Conservation (phyloP, 2,888 invertebrate species). For the Troglohyphantes excavatus region DNA sequence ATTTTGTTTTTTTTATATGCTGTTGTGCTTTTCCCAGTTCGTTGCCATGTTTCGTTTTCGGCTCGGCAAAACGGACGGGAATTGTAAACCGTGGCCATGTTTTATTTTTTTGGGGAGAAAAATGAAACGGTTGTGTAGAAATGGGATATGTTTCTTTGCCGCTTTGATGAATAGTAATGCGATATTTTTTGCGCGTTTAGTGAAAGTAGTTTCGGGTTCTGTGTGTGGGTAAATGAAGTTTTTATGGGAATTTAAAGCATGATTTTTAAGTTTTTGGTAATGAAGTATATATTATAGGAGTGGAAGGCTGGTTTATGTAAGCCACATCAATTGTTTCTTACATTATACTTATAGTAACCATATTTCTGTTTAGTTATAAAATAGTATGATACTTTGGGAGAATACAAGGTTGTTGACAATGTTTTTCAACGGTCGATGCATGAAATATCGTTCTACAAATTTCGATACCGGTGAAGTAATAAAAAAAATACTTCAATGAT, state of each 20-base stretch:
- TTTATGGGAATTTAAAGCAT: background rate
- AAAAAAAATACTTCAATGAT: too few relatives aligned
- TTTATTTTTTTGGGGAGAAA: background rate
- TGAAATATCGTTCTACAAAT: too few relatives aligned
- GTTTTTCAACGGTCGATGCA: too few relatives aligned
- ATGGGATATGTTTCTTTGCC: background rate
- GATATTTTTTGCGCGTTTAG: background rate
- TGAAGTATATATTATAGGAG: background rate
- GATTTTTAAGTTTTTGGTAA: background rate
- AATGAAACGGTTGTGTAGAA: background rate
- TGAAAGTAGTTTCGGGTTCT: background rate
- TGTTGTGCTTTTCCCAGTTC: background rate
- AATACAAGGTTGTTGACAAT: too few relatives aligned
- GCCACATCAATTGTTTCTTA: too few relatives aligned
- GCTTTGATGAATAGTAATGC: background rate
- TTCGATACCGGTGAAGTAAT: too few relatives aligned
- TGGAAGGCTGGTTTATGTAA: background rate
- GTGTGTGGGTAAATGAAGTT: background rate
- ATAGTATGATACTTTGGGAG: too few relatives aligned
- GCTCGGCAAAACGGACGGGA: background rate
- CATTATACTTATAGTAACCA: too few relatives aligned
- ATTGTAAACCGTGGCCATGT: background rate
- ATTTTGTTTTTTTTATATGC: background rate
- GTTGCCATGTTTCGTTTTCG: background rate
- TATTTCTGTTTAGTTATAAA: too few relatives aligned